Conservation (phyloP, 2,113 vertebrate species). For the Anolis sagrei region DNA sequence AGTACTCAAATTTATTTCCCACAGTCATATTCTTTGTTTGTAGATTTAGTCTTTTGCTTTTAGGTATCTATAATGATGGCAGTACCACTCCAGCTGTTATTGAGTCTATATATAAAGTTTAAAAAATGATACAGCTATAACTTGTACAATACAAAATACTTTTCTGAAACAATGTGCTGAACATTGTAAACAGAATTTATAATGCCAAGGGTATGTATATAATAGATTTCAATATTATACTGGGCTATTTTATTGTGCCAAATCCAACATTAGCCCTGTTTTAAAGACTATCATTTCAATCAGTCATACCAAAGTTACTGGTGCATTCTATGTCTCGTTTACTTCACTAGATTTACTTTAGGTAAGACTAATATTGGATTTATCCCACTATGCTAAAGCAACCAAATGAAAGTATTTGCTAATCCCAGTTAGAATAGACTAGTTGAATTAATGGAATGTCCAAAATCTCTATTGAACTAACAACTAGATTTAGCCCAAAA, state of each 20-base stretch:
- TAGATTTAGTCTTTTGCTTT: neutral
- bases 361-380: too few relatives aligned
- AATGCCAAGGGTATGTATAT: neutral
- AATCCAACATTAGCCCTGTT: neutral
- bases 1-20: neutral
- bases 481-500: too few relatives aligned
- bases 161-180: neutral
- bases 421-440: too few relatives aligned
- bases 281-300: neutral
- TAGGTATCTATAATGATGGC: neutral
- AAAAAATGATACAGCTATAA: neutral
- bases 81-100: neutral
- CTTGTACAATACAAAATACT: constrained; percentile 4
- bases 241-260: neutral
- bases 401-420: too few relatives aligned
- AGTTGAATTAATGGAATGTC: too few relatives aligned
- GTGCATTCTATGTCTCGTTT: neutral
- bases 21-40: neutral
- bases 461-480: too few relatives aligned
- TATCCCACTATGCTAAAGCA: too few relatives aligned
- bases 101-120: too few relatives aligned
- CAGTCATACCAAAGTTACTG: neutral
- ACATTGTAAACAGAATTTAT: neutral
- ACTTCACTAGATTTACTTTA: neutral
- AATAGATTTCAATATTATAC: neutral